These are phyloP conservation scores for Theonella swinhoei DNA, from an alignment of 37 sponge, comb jelly and placozoan species.

Conservation along the genomic window DNA sequence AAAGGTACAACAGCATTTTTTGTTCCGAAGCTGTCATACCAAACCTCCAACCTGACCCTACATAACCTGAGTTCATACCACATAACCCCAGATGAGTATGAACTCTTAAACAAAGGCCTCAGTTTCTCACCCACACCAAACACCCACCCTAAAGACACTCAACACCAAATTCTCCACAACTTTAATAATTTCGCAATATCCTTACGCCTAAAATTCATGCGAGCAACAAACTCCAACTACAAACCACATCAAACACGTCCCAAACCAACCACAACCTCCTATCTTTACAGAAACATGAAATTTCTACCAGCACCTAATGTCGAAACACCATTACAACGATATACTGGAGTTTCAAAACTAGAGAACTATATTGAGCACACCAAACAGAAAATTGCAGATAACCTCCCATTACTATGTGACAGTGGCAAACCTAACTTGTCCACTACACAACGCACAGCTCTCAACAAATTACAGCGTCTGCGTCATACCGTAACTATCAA, in stretches of 20 bases:
- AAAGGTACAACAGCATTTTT: not conserved
- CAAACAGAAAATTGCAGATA: not conserved
- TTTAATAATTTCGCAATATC: slow-evolving; percentile 8
- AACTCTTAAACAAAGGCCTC: slow-evolving; percentile 12
- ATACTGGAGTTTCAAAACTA: not conserved
- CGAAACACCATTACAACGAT: not conserved
- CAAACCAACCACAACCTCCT: not conserved
- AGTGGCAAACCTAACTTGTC: not conserved
- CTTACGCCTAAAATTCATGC: not conserved
- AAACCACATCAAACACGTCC: not conserved
- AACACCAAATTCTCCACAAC: not conserved
- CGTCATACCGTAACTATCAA: not conserved
- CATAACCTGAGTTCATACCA: slow-evolving; percentile 2
- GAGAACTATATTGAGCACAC: slow-evolving; percentile 10
- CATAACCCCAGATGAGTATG: not conserved
- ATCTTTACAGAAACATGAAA: slow-evolving; percentile 19
- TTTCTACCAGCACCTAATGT: slow-evolving; percentile 5
- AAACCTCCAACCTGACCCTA: not conserved
- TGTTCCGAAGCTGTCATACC: not conserved
- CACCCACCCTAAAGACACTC: not conserved
- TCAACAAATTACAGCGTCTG: not conserved
- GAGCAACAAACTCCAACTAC: not conserved
- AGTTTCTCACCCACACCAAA: slow-evolving; percentile 10
- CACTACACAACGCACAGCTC: not conserved
- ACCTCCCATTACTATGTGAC: not conserved